Evolutionary conservation across 2,113 vertebrate species (phyloP).

Genomic region (Tachycineta bicolor): DNA sequence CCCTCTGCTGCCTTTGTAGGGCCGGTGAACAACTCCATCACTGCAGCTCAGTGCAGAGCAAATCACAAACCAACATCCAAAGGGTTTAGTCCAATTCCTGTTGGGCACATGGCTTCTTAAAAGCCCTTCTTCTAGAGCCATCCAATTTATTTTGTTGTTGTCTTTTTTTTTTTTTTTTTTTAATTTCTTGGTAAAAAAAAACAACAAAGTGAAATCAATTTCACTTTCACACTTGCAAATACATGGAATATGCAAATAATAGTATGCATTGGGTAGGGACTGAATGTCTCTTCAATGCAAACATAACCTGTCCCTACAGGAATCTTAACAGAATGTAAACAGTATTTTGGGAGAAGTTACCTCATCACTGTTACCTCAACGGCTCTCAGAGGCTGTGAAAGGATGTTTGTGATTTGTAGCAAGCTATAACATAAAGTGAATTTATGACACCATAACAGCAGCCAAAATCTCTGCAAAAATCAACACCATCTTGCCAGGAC

Average conservation of each 20-base stretch:
- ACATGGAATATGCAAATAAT: not conserved
- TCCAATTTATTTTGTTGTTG: too few relatives aligned
- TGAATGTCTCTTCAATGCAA: not conserved
- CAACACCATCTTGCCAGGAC: not conserved
- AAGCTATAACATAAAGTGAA: constrained; percentile 1
- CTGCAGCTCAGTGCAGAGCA: accelerated
- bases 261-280: not conserved
- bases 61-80: not conserved
- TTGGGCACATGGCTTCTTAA: not conserved
- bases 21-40: not conserved
- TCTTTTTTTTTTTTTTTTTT: not conserved
- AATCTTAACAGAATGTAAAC: not conserved
- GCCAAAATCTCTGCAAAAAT: constrained; percentile 18
- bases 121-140: not conserved
- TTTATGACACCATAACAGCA: constrained; percentile 23
- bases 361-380: not conserved
- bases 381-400: constrained; percentile 14
- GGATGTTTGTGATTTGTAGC: constrained; percentile 1
- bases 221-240: not conserved
- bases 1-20: not conserved
- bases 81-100: not conserved
- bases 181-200: not conserved
- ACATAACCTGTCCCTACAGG: not conserved
- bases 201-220: not conserved
- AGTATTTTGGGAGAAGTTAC: constrained; percentile 1